Conservation (phyloP, 2,797 vertebrate species). For the Rhabdomys pumilio region DNA sequence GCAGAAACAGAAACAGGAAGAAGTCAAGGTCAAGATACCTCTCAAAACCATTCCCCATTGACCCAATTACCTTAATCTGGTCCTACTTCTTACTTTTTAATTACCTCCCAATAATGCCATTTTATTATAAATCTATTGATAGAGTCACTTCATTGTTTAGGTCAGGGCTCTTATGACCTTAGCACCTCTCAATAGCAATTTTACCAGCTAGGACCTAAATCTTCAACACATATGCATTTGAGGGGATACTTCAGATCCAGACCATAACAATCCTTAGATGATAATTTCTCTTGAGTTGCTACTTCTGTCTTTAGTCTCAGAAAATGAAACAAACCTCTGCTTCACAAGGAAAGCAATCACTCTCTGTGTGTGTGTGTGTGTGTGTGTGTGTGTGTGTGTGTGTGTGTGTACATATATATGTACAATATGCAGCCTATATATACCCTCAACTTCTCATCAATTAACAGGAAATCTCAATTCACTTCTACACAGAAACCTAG, state of each 20-base stretch:
- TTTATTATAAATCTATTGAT: background rate
- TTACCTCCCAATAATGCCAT: background rate
- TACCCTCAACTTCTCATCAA: background rate
- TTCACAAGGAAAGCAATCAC: slow-evolving; percentile 30
- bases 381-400: too few relatives aligned
- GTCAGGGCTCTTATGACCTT: background rate
- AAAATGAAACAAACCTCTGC: background rate
- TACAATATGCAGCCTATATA: background rate
- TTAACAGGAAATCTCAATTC: background rate
- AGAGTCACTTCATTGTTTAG: background rate
- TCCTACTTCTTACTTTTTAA: background rate
- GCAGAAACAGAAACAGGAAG: background rate
- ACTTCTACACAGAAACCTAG: background rate
- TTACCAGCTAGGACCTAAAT: background rate
- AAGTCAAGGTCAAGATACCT: background rate
- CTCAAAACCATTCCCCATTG: background rate
- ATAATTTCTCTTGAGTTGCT: background rate
- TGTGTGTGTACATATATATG: too few relatives aligned
- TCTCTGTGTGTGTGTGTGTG: too few relatives aligned
- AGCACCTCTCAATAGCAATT: background rate
- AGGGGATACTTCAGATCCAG: background rate
- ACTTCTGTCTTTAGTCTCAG: background rate
- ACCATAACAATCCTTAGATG: background rate
- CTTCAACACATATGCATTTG: background rate
- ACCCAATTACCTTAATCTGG: background rate